phyloP scores from a whole-genome alignment of 2,113 vertebrate genomes.

The Coturnix japonica region DNA sequence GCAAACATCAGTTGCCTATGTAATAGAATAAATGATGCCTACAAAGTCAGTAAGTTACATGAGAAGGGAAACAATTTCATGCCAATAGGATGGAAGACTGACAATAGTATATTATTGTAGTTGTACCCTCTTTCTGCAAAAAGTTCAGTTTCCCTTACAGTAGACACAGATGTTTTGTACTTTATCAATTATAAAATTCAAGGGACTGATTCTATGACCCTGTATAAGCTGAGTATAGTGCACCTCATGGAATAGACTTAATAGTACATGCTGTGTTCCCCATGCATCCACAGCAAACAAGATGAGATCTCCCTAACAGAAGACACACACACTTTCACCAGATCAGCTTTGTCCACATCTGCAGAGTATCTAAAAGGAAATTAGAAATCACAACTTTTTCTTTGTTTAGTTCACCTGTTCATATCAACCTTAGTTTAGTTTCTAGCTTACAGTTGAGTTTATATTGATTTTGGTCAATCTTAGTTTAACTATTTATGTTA shows the following conservation, averaged over 20 bases:
- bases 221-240: neutral
- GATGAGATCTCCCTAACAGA: neutral
- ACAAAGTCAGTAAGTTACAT: constrained; percentile 5
- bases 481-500: neutral
- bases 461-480: neutral
- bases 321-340: neutral
- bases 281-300: neutral
- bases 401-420: neutral
- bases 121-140: neutral
- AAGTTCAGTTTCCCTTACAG: neutral
- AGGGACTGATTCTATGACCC: neutral
- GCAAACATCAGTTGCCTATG: neutral
- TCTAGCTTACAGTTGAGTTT: neutral
- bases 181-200: neutral
- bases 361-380: neutral
- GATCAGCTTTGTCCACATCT: neutral
- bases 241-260: neutral
- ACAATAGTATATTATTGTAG: neutral
- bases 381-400: neutral
- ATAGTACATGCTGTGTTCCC: neutral
- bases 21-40: neutral
- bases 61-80: neutral
- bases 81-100: neutral
- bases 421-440: neutral
- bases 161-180: neutral